phyloP scores from a whole-genome alignment of 2,797 vertebrate genomes.

The Rhinatrema bivittatum region DNA sequence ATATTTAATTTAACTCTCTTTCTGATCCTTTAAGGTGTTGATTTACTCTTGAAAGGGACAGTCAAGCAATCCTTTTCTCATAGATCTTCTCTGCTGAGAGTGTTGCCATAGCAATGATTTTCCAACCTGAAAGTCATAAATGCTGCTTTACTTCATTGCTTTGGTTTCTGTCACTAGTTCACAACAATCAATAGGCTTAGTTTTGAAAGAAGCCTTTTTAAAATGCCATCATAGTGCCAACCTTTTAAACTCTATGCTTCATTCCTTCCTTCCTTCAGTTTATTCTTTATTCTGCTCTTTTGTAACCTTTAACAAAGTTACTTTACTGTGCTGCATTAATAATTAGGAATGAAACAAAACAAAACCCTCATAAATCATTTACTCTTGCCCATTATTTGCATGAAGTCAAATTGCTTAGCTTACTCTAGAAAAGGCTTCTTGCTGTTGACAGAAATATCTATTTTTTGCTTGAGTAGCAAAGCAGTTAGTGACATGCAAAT shows the following conservation, averaged over 20 bases:
- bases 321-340: constrained; percentile 6
- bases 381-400: neutral
- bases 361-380: too few species aligned
- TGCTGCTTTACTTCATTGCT: constrained; percentile 45
- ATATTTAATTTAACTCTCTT: constrained; percentile 2
- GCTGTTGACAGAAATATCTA: neutral
- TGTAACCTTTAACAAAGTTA: constrained; percentile 3
- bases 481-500: too few species aligned
- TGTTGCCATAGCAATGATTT: constrained; percentile 49
- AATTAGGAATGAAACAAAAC: constrained; percentile 9
- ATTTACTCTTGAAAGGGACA: constrained; percentile 27
- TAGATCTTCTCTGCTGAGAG: constrained; percentile 23
- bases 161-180: constrained; percentile 36
- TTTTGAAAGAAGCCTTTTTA: constrained; percentile 32
- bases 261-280: neutral
- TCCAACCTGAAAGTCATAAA: constrained; percentile 41
- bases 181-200: constrained; percentile 36
- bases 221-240: neutral
- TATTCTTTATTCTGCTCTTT: constrained; percentile 9
- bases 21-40: constrained; percentile 15
- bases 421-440: neutral
- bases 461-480: too few species aligned
- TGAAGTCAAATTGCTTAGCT: neutral
- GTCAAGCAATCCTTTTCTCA: constrained; percentile 29
- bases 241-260: constrained; percentile 2